Base-by-base conservation (phyloP, 2,888 invertebrate genomes). In the Temnothorax ravouxi region DNA sequence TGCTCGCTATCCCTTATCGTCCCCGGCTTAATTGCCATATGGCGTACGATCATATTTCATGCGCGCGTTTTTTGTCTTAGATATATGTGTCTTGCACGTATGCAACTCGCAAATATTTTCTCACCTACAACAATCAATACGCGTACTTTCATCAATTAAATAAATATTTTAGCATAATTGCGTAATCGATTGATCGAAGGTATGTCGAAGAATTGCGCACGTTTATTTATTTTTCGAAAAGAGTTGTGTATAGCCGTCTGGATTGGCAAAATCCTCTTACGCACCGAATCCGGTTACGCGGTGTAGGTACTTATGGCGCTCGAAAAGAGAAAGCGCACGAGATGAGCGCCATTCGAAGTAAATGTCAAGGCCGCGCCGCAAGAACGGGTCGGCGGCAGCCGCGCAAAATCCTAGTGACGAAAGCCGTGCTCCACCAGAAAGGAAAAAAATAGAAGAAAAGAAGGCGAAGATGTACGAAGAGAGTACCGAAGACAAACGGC, bases 11-110 rank as follows among this genome's bases (percentile, higher is more conserved):
- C 91, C 91, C 92, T 93, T 93, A 93, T 93, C 93, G 88, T 89
- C 88, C 86, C 88, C 87, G 91, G 93, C 92, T 93, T 93, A 92
- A 91, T 91, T 88, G 90, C 91, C 94, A 93, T 93, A 93, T 93
- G 93, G 88, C 90, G 84, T 88, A 91, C 90, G 91, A 91, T 90
- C 92, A 91, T 90, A 90, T 90, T 91, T 88, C 84, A 84, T 77
- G 69, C 61, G 74, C 75, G 85, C 67, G 71, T 85, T 86, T 87
- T 87, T 83, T 88, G 88, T 90, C 91, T 91, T 87, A 86, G 54
- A 80, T 87, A 82, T 3, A 64, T 34, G 47, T 67, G 34, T 79
- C 67, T 59, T 79, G 13, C 18, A 56, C 54, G 34, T 44, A 34
- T 2, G 18, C n/a, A 44, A 44, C 29, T 29, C 5, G n/a, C 29